phyloP scores from a whole-genome alignment of 2,888 invertebrate species.

The Endotricha flammealis region DNA sequence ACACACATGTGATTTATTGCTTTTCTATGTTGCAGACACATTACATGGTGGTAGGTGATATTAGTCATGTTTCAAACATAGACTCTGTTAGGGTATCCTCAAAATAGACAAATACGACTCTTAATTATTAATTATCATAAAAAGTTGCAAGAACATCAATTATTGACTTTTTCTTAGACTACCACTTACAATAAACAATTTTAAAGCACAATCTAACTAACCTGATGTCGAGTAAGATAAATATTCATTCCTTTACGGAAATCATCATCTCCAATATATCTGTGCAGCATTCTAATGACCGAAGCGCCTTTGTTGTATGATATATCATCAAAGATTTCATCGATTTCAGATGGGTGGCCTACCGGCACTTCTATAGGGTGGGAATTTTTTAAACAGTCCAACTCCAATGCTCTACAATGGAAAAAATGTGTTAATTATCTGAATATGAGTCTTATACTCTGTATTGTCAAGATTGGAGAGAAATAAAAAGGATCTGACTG shows the following conservation, averaged over 20 bases:
- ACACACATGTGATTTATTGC: too few species aligned
- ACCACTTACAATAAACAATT: too few species aligned
- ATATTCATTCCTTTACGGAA: conserved; percentile 95
- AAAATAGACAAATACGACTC: too few species aligned
- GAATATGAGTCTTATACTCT: too few species aligned
- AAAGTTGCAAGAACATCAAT: too few species aligned
- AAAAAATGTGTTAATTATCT: not conserved
- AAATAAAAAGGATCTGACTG: not conserved
- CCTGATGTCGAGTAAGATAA: conserved; percentile 90
- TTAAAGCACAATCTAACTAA: conserved; percentile 27
- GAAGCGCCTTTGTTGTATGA: conserved; percentile 98
- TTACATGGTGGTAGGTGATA: too few species aligned
- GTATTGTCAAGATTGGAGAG: too few species aligned
- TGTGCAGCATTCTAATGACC: conserved; percentile 95
- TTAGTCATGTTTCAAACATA: too few species aligned
- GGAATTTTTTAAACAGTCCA: conserved; percentile 93
- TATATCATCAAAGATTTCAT: conserved; percentile 98
- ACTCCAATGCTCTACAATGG: conserved; percentile 83
- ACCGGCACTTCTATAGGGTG: conserved; percentile 98
- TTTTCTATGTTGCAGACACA: too few species aligned
- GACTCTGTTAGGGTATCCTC: too few species aligned
- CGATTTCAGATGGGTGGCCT: conserved; percentile 95
- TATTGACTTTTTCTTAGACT: too few species aligned
- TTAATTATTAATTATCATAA: too few species aligned
- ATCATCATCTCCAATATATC: conserved; percentile 94